These are phyloP conservation scores for Gallinago paraguaiae DNA, from an alignment of 2,113 vertebrate genomes.

Conservation along the genomic window DNA sequence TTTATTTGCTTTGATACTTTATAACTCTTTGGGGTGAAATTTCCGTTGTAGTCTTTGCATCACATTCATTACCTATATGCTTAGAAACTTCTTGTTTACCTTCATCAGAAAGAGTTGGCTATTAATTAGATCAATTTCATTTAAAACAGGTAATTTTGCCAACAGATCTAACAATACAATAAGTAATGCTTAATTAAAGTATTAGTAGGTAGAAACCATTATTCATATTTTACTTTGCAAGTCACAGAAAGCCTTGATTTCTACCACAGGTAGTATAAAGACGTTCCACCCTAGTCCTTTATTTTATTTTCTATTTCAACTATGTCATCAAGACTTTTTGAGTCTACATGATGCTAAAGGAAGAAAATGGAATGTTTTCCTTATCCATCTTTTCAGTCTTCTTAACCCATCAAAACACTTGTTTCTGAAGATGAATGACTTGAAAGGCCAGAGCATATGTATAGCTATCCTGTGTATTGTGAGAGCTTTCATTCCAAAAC, in stretches of 20 bases:
- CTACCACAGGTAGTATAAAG: neutral
- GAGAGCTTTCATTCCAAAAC: neutral
- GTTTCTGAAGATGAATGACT: neutral
- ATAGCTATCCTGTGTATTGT: neutral
- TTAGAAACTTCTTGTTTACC: neutral
- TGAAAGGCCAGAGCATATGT: accelerated
- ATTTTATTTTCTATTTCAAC: neutral
- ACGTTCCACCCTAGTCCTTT: accelerated
- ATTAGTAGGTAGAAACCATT: neutral
- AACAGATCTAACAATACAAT: neutral
- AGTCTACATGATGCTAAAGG: neutral
- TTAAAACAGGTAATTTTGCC: neutral
- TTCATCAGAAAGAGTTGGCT: neutral
- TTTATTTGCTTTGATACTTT: neutral
- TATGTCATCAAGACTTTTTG: neutral
- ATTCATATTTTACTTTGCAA: neutral
- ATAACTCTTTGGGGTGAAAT: neutral
- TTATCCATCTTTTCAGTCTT: neutral
- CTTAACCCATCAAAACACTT: neutral
- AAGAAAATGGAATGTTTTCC: neutral
- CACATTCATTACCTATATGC: accelerated
- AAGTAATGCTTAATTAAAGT: neutral
- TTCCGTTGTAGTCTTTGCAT: neutral
- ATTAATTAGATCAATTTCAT: neutral
- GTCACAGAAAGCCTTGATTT: neutral